Evolutionary conservation across 2,888 invertebrate genomes (phyloP).

Genomic region (Allolobophora icterica): DNA sequence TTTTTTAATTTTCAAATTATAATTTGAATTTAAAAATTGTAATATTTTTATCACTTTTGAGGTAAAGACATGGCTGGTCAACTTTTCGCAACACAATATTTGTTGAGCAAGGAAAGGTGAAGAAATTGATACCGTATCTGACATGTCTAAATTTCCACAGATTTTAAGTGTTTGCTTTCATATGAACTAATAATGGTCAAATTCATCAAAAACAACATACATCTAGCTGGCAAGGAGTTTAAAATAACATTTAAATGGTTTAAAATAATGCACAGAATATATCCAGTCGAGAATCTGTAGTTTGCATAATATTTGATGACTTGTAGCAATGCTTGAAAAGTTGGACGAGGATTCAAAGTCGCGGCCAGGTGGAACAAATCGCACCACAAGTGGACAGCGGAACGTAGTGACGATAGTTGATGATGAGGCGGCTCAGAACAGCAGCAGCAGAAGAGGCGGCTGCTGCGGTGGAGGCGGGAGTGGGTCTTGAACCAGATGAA

Average conservation of each 20-base stretch:
- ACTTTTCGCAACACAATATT: too few relatives aligned
- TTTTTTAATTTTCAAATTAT: too few relatives aligned
- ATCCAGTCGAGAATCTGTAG: background rate
- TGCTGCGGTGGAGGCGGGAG: background rate
- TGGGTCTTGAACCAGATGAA: background rate
- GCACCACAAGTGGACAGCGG: background rate
- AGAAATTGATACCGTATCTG: too few relatives aligned
- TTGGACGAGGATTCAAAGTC: slow-evolving; percentile 1
- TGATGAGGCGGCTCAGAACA: slow-evolving; percentile 6
- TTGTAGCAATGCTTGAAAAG: slow-evolving; percentile 24
- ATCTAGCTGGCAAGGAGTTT: too few relatives aligned
- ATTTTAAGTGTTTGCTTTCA: too few relatives aligned
- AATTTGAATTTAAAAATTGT: too few relatives aligned
- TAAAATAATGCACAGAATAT: background rate
- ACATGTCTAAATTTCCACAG: too few relatives aligned
- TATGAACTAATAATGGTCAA: too few relatives aligned
- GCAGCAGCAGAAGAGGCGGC: slow-evolving; percentile 19
- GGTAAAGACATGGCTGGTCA: too few relatives aligned
- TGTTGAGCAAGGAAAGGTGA: too few relatives aligned
- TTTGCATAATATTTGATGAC: background rate
- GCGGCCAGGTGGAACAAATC: slow-evolving; percentile 21
- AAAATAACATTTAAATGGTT: background rate
- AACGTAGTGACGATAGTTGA: slow-evolving; percentile 18
- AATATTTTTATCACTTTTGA: too few relatives aligned
- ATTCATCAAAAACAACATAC: too few relatives aligned